Evolutionary conservation across 2,888 invertebrate genomes (phyloP).

Genomic region (Amphiduros pacificus): DNA sequence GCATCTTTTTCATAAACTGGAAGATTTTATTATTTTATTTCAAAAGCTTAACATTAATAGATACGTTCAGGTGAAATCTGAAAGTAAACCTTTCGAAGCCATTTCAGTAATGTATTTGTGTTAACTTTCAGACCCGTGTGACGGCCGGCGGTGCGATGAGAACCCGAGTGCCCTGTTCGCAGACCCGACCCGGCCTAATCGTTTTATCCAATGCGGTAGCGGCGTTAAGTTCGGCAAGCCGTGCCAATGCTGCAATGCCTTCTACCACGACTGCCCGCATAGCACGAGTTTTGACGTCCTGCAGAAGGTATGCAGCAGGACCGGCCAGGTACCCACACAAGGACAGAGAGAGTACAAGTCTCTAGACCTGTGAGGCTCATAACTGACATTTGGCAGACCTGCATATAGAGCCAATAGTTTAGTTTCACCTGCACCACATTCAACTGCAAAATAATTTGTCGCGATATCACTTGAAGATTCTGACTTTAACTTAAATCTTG

Average conservation of each 20-base stretch:
- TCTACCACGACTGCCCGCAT: constrained; percentile 3
- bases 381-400: no score
- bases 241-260: constrained; percentile 9
- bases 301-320: neutral
- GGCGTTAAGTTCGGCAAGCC: neutral
- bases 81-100: no score
- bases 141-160: neutral
- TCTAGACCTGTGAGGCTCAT: neutral
- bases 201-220: constrained; percentile 25
- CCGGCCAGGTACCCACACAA: neutral
- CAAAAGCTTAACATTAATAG: no score
- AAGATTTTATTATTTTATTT: no score
- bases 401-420: no score
- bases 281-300: constrained; percentile 8
- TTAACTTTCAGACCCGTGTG: constrained; percentile 15
- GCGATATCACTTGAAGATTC: no score
- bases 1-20: no score
- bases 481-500: no score
- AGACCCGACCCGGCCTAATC: neutral
- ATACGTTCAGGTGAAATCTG: no score
- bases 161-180: constrained; percentile 12
- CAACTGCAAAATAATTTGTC: no score
- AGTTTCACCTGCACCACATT: no score
- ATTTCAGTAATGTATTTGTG: no score
- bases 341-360: neutral